Base-by-base conservation (phyloP, 2,113 vertebrate genomes). In the Australoheros scitulus region DNA sequence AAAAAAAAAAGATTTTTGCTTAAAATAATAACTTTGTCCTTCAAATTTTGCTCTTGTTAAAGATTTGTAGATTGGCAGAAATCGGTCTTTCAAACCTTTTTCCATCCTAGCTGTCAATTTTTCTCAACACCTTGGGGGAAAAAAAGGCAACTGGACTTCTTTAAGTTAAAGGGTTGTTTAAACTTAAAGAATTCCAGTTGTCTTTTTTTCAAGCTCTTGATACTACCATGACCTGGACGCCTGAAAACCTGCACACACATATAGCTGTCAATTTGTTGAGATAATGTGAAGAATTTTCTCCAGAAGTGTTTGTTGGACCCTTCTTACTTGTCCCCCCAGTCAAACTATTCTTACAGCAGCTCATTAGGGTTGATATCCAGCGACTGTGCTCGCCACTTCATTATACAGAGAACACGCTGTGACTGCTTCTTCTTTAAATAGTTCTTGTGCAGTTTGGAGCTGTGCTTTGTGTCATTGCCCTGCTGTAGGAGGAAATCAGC, bases 391-490 rank as follows among this genome's bases (percentile, higher is more conserved):
- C 47, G 47, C 1, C 26, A 55, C 1, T 7, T 72, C 17, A 3
- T 55, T 72, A 34, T 55, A 55, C 47, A 55, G 10, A 22, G 65
- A 72, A 52, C 52, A 52, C 29, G 26, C 43, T 32, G 26, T 52
- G 47, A 55, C 26, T n/a, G 68, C 68, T 55, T 72, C 68, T 72
- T 55, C 24, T 72, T 72, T 29, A 55, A 72, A 72, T 55, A 72
- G 47, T 72, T 34, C 68, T 72, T 34, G 68, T 0, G 52, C 32
- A 55, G 68, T 72, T 32, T 55, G 68, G 26, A 55, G 47, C 26
- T 72, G 47, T 72, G 26, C 26, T 55, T 52, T 55, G 68, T 72
- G 68, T 72, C 68, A 55, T 72, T 72, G 68, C 26, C 68, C 68
- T 55, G 26, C 68, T 55, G 26, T 0, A 72, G 68, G 47, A 72